Evolutionary conservation across 2,888 invertebrate species (phyloP).

Genomic region (Athalia rosae): DNA sequence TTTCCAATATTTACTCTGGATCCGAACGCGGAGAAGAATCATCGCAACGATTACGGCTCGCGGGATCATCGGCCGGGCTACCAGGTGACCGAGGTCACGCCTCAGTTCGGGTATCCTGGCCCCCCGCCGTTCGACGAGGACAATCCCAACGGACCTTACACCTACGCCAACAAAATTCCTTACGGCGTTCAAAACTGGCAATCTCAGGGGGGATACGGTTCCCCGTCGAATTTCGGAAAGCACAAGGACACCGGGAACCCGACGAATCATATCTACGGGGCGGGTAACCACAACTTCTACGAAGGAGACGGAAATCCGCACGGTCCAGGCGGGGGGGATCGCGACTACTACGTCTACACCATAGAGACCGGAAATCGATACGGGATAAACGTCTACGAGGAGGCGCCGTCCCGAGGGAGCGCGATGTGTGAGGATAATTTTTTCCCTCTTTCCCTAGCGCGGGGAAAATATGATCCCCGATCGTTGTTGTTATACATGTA

Average conservation of each 20-base stretch:
- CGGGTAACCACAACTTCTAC: constrained; percentile 8
- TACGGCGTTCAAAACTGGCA: not conserved
- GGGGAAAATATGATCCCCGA: no score
- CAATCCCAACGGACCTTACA: constrained; percentile 32
- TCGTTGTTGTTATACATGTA: no score
- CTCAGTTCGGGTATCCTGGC: not conserved
- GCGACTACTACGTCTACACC: not conserved
- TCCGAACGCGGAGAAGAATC: constrained; percentile 5
- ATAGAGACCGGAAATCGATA: constrained; percentile 22
- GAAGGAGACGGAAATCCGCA: not conserved
- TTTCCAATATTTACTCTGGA: not conserved
- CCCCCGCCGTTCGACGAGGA: constrained; percentile 24
- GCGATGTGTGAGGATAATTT: constrained; percentile 8
- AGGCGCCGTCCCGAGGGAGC: not conserved
- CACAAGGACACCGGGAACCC: not conserved
- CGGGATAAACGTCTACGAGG: constrained; percentile 9
- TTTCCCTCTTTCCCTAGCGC: not conserved
- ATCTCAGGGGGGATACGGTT: not conserved
- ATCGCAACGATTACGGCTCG: not conserved
- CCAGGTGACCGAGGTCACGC: not conserved
- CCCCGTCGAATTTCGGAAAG: not conserved
- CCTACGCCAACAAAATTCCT: not conserved
- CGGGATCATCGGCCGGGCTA: not conserved
- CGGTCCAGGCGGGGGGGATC: not conserved
- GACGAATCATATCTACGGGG: not conserved